phyloP scores from a whole-genome alignment of 1,140 invertebrate genomes.

The Portunus trituberculatus region DNA sequence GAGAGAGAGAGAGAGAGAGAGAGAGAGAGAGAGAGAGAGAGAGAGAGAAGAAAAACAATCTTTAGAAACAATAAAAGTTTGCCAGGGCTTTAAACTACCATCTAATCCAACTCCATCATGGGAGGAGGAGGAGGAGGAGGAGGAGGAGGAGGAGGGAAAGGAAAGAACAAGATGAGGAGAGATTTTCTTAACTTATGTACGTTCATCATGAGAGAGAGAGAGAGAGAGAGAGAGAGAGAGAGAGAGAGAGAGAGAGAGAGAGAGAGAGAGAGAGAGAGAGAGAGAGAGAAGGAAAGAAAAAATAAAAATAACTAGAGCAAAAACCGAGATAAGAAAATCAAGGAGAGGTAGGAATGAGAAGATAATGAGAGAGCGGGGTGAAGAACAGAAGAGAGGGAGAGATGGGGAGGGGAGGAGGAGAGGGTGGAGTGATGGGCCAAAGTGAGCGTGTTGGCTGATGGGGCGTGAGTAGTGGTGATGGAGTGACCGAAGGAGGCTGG shows the following conservation, averaged over 20 bases:
- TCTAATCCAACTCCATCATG: conserved; percentile 52
- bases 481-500: background rate
- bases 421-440: background rate
- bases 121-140: background rate
- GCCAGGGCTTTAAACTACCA: conserved; percentile 60
- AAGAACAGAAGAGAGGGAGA: background rate
- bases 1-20: background rate
- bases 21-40: background rate
- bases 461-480: too few species aligned
- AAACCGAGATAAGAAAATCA: background rate
- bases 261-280: background rate
- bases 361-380: background rate
- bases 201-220: too few species aligned
- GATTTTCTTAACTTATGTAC: too few species aligned
- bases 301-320: background rate
- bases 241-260: background rate
- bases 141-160: background rate
- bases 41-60: background rate
- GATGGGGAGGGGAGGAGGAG: background rate
- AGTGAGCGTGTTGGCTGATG: background rate
- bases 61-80: conserved; percentile 57
- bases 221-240: too few species aligned
- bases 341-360: background rate
- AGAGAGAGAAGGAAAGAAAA: background rate
- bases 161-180: too few species aligned